Base-by-base conservation (phyloP, 2,113 vertebrate species). In the Sialia sialis region DNA sequence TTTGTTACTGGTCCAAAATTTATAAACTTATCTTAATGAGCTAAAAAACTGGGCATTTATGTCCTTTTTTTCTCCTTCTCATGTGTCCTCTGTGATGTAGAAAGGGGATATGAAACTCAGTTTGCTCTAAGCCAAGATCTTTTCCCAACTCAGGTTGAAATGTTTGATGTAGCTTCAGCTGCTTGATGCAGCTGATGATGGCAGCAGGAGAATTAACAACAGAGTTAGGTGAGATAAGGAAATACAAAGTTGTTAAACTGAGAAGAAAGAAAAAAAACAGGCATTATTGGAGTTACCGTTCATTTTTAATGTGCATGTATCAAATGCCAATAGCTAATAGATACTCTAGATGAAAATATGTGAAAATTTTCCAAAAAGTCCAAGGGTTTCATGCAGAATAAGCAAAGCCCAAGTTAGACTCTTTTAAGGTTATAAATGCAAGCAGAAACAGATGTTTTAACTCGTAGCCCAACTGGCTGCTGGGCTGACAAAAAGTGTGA, bases 21-120 rank as follows among this genome's bases (percentile, higher is more conserved):
- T 21, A 51, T 59, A 59, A 74, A 55, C 0, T 3, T n/a, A 44
- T 36, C 30, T 38, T 46, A 80, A 73, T 29, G 11, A 93, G 8
- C 16, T 80, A 38, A 81, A 75, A 88, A 78, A 21, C 3, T 41
- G 10, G 20, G 19, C 2, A 2, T 22, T 62, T 58, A 3, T 55
- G 10, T 52, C 29, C 7, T 38, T 75, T 34, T 38, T n/a, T 17
- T 29, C 22, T 26, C 7, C 13, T 86, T 32, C 11, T 20, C 1
- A 0, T 8, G 9, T 60, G 77, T 69, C 13, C 32, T 83, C 12
- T 86, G 26, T 0, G 0, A 10, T 29, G 21, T 10, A 15, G 9
- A 27, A 59, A 29, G 32, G 63, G 54, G 27, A 7, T 48, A 27
- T 81, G 66, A 63, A 86, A 90, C 15, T 38, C 36, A 17, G 23